Conservation (phyloP, 2,113 vertebrate genomes). For the Cromileptes altivelis region DNA sequence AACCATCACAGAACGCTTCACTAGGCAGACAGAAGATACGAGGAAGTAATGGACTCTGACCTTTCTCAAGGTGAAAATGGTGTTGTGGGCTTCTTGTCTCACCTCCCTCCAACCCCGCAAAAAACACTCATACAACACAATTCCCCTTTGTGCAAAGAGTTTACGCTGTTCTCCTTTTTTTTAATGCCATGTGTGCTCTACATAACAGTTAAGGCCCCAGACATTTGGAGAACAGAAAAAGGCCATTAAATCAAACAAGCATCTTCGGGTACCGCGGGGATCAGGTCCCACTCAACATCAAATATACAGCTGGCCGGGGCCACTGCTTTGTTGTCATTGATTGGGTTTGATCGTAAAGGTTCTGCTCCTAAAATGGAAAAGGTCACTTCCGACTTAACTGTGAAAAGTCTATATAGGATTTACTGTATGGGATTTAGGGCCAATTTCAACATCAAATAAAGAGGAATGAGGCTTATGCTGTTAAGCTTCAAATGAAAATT, state of each 20-base stretch:
- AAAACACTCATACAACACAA: slow-evolving; percentile 34
- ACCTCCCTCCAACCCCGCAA: neutral
- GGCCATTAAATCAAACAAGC: slow-evolving; percentile 82
- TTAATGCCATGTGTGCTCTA: slow-evolving; percentile 53
- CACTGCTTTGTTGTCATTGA: slow-evolving; percentile 85
- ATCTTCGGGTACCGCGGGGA: slow-evolving; percentile 71
- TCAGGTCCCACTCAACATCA: slow-evolving; percentile 78
- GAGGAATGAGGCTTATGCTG: slow-evolving; percentile 59
- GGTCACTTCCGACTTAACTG: slow-evolving; percentile 82
- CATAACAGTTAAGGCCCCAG: slow-evolving; percentile 70
- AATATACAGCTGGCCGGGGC: slow-evolving; percentile 69
- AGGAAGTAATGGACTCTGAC: slow-evolving; percentile 53
- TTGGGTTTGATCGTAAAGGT: slow-evolving; percentile 86
- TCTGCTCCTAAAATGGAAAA: slow-evolving; percentile 81
- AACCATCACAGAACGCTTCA: slow-evolving; percentile 53
- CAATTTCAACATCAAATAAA: slow-evolving; percentile 74
- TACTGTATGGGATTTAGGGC: slow-evolving; percentile 67
- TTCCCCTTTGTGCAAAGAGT: slow-evolving; percentile 28
- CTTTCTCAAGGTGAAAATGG: slow-evolving; percentile 68
- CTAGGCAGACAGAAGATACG: slow-evolving; percentile 37
- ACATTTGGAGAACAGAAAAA: slow-evolving; percentile 83
- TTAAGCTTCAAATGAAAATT: slow-evolving; percentile 66
- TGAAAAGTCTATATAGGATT: slow-evolving; percentile 75
- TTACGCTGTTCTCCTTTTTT: slow-evolving; percentile 9
- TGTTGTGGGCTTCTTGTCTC: slow-evolving; percentile 28